A percentile compares a stretch with the other conserved stretches of the same genome.
These are phyloP conservation scores for Ibycter americanus DNA, from an alignment of 2,797 vertebrate genomes.

Conservation along the genomic window DNA sequence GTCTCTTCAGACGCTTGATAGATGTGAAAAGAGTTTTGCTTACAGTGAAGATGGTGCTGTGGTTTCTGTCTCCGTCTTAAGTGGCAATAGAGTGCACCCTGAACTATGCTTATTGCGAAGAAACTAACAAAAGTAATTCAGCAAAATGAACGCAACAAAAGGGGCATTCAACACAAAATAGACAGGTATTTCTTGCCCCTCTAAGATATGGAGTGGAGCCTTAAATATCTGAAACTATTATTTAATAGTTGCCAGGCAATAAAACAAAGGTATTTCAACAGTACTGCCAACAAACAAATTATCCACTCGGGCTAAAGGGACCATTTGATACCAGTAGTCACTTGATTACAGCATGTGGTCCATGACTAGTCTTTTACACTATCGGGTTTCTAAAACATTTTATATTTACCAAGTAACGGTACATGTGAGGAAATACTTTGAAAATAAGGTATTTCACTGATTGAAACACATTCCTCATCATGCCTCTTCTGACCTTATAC, in stretches of 20 bases:
- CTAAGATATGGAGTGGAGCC: neutral
- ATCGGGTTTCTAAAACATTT: neutral
- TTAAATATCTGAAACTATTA: neutral
- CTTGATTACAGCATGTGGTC: neutral
- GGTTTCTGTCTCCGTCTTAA: constrained; percentile 49
- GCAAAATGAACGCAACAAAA: neutral
- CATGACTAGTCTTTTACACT: neutral
- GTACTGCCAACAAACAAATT: neutral
- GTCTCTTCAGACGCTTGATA: constrained; percentile 52
- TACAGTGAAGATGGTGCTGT: constrained; percentile 30
- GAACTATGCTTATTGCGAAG: neutral
- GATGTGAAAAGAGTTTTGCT: constrained; percentile 45
- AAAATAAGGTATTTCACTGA: neutral
- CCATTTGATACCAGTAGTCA: neutral
- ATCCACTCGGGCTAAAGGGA: neutral
- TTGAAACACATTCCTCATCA: neutral
- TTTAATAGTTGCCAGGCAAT: neutral
- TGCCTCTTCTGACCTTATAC: neutral
- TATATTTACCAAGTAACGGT: neutral
- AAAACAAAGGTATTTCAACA: neutral
- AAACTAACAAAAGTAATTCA: neutral
- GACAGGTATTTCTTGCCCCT: neutral
- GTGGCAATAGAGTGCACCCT: neutral
- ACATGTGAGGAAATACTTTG: neutral
- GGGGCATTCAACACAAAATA: neutral